Percentiles rank a stretch among this genome's conserved stretches.
Evolutionary conservation across 1,140 invertebrate genomes (phyloP).

Genomic region (Drosophila lowei): DNA sequence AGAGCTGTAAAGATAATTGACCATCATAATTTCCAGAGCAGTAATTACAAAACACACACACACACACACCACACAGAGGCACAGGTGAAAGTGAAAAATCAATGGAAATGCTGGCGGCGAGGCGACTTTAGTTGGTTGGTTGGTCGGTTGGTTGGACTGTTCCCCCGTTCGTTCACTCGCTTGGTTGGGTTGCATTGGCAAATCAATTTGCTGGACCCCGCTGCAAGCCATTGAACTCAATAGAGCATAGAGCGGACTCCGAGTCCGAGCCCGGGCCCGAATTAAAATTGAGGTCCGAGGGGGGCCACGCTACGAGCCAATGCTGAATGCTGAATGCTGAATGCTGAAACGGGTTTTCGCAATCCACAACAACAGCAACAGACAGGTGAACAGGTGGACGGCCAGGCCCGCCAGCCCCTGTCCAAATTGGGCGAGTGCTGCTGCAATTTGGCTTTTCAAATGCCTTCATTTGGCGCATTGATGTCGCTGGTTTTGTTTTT

Average conservation of each 20-base stretch:
- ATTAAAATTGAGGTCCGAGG: background rate
- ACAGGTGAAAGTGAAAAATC: slow-evolving; percentile 73
- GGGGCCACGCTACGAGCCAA: background rate
- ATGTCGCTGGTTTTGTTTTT: slow-evolving; percentile 11
- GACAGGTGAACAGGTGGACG: slow-evolving; percentile 9
- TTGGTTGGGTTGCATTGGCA: slow-evolving; percentile 47
- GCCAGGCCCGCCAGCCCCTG: slow-evolving; percentile 36
- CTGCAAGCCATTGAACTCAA: slow-evolving; percentile 64
- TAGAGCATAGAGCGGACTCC: slow-evolving; percentile 1
- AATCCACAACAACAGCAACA: slow-evolving; percentile 13
- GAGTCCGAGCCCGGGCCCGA: no score
- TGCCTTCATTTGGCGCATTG: slow-evolving; percentile 56
- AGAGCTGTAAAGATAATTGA: slow-evolving; percentile 59
- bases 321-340: slow-evolving; percentile 17
- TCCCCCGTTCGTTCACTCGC: slow-evolving; percentile 30
- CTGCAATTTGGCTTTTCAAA: slow-evolving; percentile 43
- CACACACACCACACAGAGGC: slow-evolving; percentile 2
- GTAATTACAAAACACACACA: slow-evolving; percentile 56
- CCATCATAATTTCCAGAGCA: slow-evolving; percentile 50
- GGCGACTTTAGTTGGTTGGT: slow-evolving; percentile 7
- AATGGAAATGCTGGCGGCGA: slow-evolving; percentile 39
- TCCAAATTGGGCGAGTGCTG: slow-evolving; percentile 50
- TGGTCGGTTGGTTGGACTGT: slow-evolving; percentile 21
- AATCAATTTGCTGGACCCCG: slow-evolving; percentile 58
- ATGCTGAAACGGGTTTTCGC: slow-evolving; percentile 56